Base-by-base conservation (phyloP, 2,888 invertebrate genomes). In the Tiliacea aurago region DNA sequence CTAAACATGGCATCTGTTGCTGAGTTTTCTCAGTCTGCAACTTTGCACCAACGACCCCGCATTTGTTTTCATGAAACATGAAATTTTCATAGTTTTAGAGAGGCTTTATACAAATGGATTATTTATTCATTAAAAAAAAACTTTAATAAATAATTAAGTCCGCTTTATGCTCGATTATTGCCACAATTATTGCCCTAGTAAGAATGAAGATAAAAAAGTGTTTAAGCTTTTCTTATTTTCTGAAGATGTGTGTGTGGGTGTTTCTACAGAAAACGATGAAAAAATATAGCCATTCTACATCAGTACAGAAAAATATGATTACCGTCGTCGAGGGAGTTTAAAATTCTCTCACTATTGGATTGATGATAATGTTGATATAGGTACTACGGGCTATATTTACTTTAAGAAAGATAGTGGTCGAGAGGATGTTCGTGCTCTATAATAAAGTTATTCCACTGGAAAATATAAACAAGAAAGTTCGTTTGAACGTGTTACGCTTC, bases 1-100 rank as follows among this genome's bases (percentile, higher is more conserved):
- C 84, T 76, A 84, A 81, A 65, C 67, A 80, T 43, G 63, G 23
- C 70, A 81, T 80, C 76, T 84, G 84, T 81, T 81, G 81, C 81
- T 45, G 81, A 84, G 70, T 80, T 73, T 64, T 68, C 58, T 72
- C 73, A 65, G 41, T 62, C 33, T 37, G 28, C 59, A 51, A 59
- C 74, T 71, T 56, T 11, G 66, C 73, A 49, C 55, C 65, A 41
- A 71, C 63, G 58, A 68, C 59, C 61, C 41, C 28, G 61, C 56
- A 41, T 64, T 70, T 28, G 49, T 61, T 71, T 75, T 71, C 33
- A 56, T 56, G 41, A 15, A 23, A 63, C 10, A 56, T 68, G 10
- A 47, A 43, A 58, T 55, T 68, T 82, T 67, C 18, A 53, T 49
- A 28, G 45, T 41, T 66, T 41, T 47, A 75, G 10, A 43, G 41